phyloP scores from a whole-genome alignment of 1,140 invertebrate species.

The Tetragonula clypearis region DNA sequence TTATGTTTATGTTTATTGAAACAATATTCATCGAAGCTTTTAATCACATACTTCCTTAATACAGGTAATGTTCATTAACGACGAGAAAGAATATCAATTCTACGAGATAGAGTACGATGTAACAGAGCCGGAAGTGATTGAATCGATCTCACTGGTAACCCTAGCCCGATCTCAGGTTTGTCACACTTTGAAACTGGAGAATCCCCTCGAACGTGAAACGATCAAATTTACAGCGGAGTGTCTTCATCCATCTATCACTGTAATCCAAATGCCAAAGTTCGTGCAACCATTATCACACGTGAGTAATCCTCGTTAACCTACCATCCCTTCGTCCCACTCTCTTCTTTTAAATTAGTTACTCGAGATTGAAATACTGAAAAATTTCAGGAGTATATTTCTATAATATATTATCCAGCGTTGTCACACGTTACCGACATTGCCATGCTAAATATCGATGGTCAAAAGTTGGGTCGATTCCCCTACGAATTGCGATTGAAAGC shows the following conservation, averaged over 20 bases:
- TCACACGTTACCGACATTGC: constrained; percentile 25
- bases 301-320: constrained; percentile 12
- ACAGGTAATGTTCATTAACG: constrained; percentile 66
- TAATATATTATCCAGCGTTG: constrained; percentile 61
- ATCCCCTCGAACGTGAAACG: constrained; percentile 55
- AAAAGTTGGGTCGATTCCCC: constrained; percentile 60
- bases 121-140: constrained; percentile 59
- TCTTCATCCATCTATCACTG: constrained; percentile 48
- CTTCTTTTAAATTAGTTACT: neutral
- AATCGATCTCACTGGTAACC: constrained; percentile 63
- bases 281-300: constrained; percentile 52
- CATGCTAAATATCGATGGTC: constrained; percentile 44
- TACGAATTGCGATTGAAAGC: constrained; percentile 68
- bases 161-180: constrained; percentile 44
- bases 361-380: neutral
- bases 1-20: neutral
- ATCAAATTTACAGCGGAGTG: constrained; percentile 53
- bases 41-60: neutral
- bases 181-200: constrained; percentile 60
- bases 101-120: constrained; percentile 68
- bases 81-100: constrained; percentile 63
- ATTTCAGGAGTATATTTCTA: constrained; percentile 56
- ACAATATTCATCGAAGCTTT: neutral
- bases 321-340: neutral
- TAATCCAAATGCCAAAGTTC: constrained; percentile 49